Conservation (phyloP, 2,888 invertebrate species). For the Nomada lathburiana region DNA sequence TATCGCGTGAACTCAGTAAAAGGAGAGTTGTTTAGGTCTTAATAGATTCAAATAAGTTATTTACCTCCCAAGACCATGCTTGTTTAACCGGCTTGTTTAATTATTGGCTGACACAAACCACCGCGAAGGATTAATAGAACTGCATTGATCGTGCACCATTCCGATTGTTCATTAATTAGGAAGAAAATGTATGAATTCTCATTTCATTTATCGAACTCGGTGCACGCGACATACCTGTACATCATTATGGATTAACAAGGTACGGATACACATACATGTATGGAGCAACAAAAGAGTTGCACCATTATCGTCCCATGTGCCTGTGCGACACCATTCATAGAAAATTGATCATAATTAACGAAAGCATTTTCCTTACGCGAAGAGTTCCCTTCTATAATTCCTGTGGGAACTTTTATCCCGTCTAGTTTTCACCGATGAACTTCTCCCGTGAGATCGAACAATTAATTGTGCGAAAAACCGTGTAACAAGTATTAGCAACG, state of each 20-base stretch:
- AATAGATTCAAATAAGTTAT: background rate
- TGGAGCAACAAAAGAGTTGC: conserved; percentile 46
- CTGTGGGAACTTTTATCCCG: conserved; percentile 59
- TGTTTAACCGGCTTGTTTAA: background rate
- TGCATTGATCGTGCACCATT: background rate
- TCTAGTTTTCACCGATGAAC: conserved; percentile 54
- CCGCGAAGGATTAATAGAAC: no score
- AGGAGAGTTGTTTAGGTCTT: background rate
- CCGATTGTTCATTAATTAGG: conserved; percentile 18
- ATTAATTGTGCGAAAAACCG: conserved; percentile 50
- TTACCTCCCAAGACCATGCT: background rate
- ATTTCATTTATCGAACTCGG: no score
- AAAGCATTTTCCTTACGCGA: conserved; percentile 36
- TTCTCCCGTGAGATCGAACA: conserved; percentile 47
- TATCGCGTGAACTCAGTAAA: background rate
- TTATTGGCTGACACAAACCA: background rate
- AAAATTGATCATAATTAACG: conserved; percentile 57
- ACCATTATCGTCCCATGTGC: conserved; percentile 32
- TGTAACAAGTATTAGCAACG: conserved; percentile 6
- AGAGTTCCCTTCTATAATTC: conserved; percentile 17
- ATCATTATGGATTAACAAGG: conserved; percentile 44
- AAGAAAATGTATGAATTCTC: no score
- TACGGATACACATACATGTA: conserved; percentile 25
- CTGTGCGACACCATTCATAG: conserved; percentile 25
- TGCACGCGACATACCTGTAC: background rate